Evolutionary conservation across 2,113 vertebrate genomes (phyloP).

Genomic region (Smithornis capensis): DNA sequence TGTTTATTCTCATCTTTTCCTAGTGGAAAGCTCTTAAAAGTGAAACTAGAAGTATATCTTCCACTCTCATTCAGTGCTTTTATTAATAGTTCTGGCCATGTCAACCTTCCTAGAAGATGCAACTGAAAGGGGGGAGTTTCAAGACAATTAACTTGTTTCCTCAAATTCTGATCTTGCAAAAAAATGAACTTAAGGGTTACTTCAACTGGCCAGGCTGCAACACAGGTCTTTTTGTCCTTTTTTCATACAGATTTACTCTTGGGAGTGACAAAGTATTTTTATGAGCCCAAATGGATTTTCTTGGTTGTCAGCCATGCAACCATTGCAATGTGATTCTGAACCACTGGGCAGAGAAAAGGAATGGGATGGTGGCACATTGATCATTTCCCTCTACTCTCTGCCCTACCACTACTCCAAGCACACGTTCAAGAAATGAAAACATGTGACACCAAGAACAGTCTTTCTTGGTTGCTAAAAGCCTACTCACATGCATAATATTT

Average conservation of each 20-base stretch:
- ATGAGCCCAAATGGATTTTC: not conserved
- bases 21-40: not conserved
- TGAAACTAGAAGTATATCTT: not conserved
- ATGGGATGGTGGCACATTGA: accelerated
- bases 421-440: not conserved
- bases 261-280: not conserved
- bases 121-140: not conserved
- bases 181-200: not conserved
- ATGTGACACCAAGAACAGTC: not conserved
- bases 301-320: not conserved
- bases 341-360: not conserved
- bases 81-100: not conserved
- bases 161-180: not conserved
- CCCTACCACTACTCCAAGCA: not conserved
- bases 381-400: not conserved
- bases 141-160: not conserved
- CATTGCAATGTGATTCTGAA: not conserved
- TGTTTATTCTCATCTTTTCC: not conserved
- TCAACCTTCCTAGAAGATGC: not conserved
- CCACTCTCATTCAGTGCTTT: not conserved
- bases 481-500: not conserved
- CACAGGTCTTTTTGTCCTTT: not conserved
- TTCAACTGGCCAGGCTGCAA: not conserved
- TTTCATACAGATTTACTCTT: not conserved
- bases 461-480: not conserved